Conservation (phyloP, 2,113 vertebrate genomes). For the Triplophysa siluroides region DNA sequence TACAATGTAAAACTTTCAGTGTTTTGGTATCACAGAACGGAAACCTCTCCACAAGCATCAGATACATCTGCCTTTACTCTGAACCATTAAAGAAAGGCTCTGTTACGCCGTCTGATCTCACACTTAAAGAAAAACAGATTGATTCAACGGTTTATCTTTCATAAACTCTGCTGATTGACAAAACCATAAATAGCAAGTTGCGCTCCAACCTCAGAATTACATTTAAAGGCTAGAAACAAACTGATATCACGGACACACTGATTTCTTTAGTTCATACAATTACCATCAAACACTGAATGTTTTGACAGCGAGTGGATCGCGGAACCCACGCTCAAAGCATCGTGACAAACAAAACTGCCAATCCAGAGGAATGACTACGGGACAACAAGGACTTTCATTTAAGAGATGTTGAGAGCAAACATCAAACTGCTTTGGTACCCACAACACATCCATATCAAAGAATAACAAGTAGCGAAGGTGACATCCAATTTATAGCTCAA, state of each 20-base stretch:
- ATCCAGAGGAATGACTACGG: conserved; percentile 60
- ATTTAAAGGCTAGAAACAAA: conserved; percentile 22
- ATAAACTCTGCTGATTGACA: conserved; percentile 22
- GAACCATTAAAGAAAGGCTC: neutral
- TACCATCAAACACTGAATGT: conserved; percentile 22
- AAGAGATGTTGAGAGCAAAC: conserved; percentile 71
- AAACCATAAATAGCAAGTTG: neutral
- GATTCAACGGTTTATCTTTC: conserved; percentile 20
- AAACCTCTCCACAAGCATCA: neutral
- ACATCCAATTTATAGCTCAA: conserved; percentile 76
- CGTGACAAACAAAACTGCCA: conserved; percentile 59
- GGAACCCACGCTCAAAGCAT: conserved; percentile 5
- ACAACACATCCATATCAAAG: conserved; percentile 58
- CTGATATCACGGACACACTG: neutral
- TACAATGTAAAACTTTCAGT: neutral
- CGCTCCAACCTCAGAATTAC: neutral
- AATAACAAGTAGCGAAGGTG: conserved; percentile 73
- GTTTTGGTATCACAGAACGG: neutral
- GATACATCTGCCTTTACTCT: too few relatives aligned
- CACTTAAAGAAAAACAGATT: neutral
- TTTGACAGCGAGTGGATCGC: neutral
- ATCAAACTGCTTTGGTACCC: conserved; percentile 64
- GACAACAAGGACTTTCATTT: conserved; percentile 62
- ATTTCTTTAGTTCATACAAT: conserved; percentile 31
- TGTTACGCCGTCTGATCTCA: conserved; percentile 6